Base-by-base conservation (phyloP, 1,140 invertebrate species). In the Megalopta genalis region DNA sequence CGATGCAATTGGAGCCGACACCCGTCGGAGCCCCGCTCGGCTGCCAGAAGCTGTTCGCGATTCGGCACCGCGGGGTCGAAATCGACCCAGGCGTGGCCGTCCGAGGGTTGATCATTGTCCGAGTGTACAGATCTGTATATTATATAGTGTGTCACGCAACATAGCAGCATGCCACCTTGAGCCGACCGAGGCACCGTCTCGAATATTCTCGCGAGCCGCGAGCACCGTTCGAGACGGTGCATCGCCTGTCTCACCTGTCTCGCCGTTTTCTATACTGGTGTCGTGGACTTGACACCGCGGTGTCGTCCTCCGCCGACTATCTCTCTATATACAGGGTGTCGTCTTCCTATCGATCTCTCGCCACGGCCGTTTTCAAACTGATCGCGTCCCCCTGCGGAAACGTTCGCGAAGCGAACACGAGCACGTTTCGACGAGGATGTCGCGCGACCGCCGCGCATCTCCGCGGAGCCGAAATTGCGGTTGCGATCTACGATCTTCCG, bases 131-230 rank as follows among this genome's bases (percentile, higher is more conserved):
- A 86, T 90, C 87, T 88, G 89, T 88, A 78, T 64, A 2, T 2
- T 68, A 16, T 54, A 74, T 90, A 89, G 88, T 88, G 75, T 88
- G 84, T 90, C 84, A 82, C 54, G 88, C 7, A 32, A 32, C 25
- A 90, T 91, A 91, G 89, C 1, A 91, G 90, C 90, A 91, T 91
- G 90, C 80, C 78, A 88, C 85, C 85, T 89, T 84, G 86, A 74
- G n/a, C 64, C 85, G 77, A 73, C 72, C 76, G 81, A 85, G 77
- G 77, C 71, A 69, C 59, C 72, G 49, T 76, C 84, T 84, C 63
- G 68, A 76, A 70, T 75, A 32, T 32, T 32, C 32, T 32, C 1
- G 32, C 32, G 32, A 32, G 4, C 4, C 1, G 32, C 32, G 32
- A 4, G 32, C 32, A 32, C 32, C 32, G 32, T 73, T 84, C 64